Evolutionary conservation across 2,797 vertebrate species (phyloP).

Genomic region (Sarcoramphus papa): DNA sequence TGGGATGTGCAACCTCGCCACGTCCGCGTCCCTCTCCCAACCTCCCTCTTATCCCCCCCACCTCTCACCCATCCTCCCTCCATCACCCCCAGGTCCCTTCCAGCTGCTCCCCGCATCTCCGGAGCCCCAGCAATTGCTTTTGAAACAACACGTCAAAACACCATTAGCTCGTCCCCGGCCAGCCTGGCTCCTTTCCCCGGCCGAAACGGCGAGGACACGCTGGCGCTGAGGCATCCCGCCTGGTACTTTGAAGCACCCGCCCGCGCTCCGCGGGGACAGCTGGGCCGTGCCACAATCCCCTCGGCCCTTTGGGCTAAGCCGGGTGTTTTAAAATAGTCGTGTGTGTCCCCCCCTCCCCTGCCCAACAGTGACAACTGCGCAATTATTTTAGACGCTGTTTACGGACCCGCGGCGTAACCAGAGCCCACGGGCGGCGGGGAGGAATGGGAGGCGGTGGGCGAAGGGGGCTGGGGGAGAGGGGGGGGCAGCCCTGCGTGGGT

Average conservation of each 20-base stretch:
- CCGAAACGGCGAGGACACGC: background rate
- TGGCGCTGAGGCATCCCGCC: background rate
- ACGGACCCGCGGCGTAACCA: background rate
- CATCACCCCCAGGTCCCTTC: background rate
- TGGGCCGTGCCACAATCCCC: constrained; percentile 43
- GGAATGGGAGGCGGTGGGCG: background rate
- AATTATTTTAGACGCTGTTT: constrained; percentile 57
- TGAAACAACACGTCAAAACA: constrained; percentile 23
- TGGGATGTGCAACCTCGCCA: background rate
- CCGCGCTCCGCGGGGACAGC: constrained; percentile 44
- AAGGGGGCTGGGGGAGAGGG: background rate
- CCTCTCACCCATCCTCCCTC: background rate
- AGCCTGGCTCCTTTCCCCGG: background rate
- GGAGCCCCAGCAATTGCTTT: background rate
- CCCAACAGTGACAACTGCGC: constrained; percentile 67
- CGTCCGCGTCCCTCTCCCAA: background rate
- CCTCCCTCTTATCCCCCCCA: background rate
- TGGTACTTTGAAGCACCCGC: constrained; percentile 23
- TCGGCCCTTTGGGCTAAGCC: constrained; percentile 45
- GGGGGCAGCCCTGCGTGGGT: no score
- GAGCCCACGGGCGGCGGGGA: background rate
- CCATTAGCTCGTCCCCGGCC: background rate
- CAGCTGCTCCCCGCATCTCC: constrained; percentile 52
- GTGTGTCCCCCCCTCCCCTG: background rate
- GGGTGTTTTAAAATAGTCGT: constrained; percentile 66